A percentile compares a stretch with the other conserved stretches of the same genome.
These are phyloP conservation scores for Apamea crenata DNA, from an alignment of 2,888 invertebrate genomes.

Conservation along the genomic window DNA sequence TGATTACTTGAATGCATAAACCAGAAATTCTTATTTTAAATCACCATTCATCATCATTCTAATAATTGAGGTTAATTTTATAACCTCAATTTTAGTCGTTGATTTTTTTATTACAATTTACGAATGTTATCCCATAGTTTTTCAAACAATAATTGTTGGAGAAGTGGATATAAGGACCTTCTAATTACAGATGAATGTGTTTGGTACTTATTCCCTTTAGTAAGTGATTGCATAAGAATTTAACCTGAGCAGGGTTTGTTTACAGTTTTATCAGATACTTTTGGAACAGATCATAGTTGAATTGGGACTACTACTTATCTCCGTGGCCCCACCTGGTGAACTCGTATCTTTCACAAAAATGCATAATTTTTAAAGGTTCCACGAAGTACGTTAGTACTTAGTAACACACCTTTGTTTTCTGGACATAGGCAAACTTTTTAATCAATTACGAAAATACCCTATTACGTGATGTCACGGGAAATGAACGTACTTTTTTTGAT, in stretches of 20 bases:
- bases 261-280: background rate
- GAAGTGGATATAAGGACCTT: too few species aligned
- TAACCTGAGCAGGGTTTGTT: background rate
- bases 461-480: background rate
- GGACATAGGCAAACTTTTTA: background rate
- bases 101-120: background rate
- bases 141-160: background rate
- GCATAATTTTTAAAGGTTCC: background rate
- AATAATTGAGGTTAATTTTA: background rate
- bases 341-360: background rate
- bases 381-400: too few species aligned
- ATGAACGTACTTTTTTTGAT: too few species aligned
- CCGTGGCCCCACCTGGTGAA: background rate
- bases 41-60: background rate
- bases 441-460: background rate
- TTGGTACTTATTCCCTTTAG: background rate
- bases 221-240: background rate
- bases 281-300: background rate
- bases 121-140: fast-evolving
- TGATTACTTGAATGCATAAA: background rate
- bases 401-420: too few species aligned
- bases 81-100: background rate
- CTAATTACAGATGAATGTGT: too few species aligned
- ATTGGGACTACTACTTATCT: background rate
- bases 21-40: background rate